Percentiles rank a stretch among this genome's conserved stretches.
Conservation (phyloP, 2,113 vertebrate genomes). For the Polypterus bichir region DNA sequence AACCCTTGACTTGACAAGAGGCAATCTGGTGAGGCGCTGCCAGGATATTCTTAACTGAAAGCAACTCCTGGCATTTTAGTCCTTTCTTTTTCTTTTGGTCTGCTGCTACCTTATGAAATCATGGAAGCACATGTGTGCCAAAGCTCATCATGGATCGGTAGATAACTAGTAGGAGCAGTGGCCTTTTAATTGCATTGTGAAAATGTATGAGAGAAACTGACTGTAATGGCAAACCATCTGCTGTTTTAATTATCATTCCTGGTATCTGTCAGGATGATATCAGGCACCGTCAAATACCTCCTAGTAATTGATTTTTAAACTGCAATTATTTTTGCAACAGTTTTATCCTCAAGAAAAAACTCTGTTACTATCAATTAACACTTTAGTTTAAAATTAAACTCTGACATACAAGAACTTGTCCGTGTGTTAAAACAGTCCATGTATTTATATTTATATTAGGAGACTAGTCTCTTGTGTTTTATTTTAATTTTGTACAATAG, state of each 20-base stretch:
- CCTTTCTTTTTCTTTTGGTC: neutral
- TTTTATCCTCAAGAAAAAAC: conserved; percentile 8
- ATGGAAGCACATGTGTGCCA: neutral
- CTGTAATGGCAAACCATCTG: conserved; percentile 16
- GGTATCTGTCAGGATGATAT: conserved; percentile 7
- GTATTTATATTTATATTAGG: no score
- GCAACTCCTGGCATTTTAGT: neutral
- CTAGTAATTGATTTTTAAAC: conserved; percentile 9
- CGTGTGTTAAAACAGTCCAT: no score
- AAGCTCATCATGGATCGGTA: conserved; percentile 4
- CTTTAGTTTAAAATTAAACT: no score
- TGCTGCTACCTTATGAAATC: neutral
- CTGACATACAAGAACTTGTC: no score
- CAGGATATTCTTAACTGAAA: neutral
- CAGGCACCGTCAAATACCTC: conserved; percentile 5
- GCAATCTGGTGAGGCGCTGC: neutral
- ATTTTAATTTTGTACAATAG: no score
- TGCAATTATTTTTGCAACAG: conserved; percentile 9
- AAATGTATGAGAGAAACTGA: conserved; percentile 9
- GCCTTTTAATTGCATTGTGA: conserved; percentile 13
- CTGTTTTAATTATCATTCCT: conserved; percentile 11
- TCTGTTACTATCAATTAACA: neutral
- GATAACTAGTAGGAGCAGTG: conserved; percentile 1
- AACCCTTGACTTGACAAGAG: conserved; percentile 2
- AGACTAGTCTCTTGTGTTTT: no score